Percentiles rank a stretch among this genome's conserved stretches.
These are phyloP conservation scores for Coreius guichenoti DNA, from an alignment of 2,797 vertebrate species.

Conservation along the genomic window DNA sequence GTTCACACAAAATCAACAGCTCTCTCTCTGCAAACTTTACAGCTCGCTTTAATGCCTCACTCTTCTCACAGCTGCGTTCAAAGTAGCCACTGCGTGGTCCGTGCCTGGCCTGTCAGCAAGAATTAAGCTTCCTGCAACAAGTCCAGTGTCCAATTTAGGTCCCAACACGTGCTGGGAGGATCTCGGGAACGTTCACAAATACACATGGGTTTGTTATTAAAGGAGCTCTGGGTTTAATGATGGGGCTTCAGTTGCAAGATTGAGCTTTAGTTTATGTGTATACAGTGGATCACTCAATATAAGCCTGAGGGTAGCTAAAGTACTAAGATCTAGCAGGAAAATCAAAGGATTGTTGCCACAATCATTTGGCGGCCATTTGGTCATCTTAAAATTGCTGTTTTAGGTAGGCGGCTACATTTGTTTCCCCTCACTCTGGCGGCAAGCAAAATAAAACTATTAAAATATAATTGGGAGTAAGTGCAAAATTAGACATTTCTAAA, in stretches of 20 bases:
- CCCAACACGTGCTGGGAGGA: conserved; percentile 42
- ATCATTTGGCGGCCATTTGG: background rate
- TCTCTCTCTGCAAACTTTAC: conserved; percentile 32
- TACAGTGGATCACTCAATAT: background rate
- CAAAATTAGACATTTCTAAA: background rate
- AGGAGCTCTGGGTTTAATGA: background rate
- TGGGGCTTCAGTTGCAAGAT: background rate
- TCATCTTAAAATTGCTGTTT: background rate
- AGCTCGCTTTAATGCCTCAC: background rate
- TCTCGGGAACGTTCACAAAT: background rate
- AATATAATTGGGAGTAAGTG: background rate
- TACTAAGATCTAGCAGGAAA: background rate
- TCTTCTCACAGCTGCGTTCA: conserved; percentile 17
- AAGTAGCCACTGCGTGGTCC: conserved; percentile 30
- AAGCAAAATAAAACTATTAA: background rate
- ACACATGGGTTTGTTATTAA: conserved; percentile 17
- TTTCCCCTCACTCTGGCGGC: background rate
- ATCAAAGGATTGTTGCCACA: background rate
- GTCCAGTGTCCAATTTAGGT: conserved; percentile 33
- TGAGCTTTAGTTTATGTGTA: background rate
- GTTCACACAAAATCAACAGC: conserved; percentile 40
- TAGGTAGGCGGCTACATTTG: background rate
- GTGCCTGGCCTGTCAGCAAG: conserved; percentile 9
- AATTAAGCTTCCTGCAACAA: conserved; percentile 38
- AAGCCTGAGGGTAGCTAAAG: background rate